Base-by-base conservation (phyloP, 2,888 invertebrate genomes). In the Caenorhabditis wallacei region DNA sequence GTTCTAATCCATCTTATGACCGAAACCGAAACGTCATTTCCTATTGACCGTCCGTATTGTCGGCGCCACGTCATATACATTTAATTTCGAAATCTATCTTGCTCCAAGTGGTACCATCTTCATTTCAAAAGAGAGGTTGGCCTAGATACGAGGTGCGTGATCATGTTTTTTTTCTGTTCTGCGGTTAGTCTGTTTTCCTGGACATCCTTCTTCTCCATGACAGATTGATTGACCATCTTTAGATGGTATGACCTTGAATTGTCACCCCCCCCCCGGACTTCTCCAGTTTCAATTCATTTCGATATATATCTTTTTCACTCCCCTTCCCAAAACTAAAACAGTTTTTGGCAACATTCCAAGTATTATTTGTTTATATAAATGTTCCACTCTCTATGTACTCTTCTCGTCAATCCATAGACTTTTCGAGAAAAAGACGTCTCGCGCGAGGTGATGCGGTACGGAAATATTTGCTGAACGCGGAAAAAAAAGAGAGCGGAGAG, bases 261-360 rank as follows among this genome's bases (percentile, higher is more conserved):
- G 57, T 37, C 8, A 59, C 11, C 20, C 20, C 40, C 59, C 59
- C 40, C 4, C 4, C 40, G 40, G 40, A 40, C 40, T 16, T 10
- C 40, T 13, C 40, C 10, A 10, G 40, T 4, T 40, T n/a, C n/a
- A n/a, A n/a, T 40, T 40, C 16, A 10, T 40, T 40, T 40, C 16
- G 40, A 40, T 8, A 8, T 35, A 35, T 40, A 40, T 40, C 40
- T 61, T 43, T 26, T 24, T 46, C 13, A 13, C 40, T 20, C 18
- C n/a, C n/a, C n/a, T n/a, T n/a, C n/a, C n/a, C n/a, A n/a, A n/a
- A n/a, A n/a, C 40, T 11, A 22, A 35, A 10, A 40, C 54, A 54
- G 4, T 54, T 1, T 30, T 76, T 76, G 76, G 76, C 76, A 76
- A 69, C 76, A 76, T 76, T 76, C 76, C 76, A 76, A 76, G 76